Evolutionary conservation across 2,888 invertebrate species (phyloP).

Genomic region (Mechanitis messenoides): DNA sequence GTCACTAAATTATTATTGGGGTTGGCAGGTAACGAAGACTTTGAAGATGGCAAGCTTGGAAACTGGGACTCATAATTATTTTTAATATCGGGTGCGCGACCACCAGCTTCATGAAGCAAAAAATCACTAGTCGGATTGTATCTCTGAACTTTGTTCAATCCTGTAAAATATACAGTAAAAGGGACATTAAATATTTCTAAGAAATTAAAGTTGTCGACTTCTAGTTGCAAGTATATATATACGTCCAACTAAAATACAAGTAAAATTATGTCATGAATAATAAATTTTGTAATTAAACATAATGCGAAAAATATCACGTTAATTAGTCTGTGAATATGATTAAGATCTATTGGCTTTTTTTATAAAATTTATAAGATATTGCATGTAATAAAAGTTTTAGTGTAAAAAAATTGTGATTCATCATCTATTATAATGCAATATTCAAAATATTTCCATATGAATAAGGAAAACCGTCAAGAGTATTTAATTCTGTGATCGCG

Average conservation of each 20-base stretch:
- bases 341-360: no score
- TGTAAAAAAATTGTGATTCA: no score
- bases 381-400: no score
- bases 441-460: no score
- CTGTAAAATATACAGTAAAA: constrained; percentile 38
- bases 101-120: constrained; percentile 58
- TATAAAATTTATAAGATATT: no score
- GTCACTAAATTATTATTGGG: constrained; percentile 18
- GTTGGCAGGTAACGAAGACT: constrained; percentile 28
- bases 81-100: constrained; percentile 38
- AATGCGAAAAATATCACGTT: no score
- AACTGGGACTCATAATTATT: constrained; percentile 44
- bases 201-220: not conserved
- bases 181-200: not conserved
- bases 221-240: no score
- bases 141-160: constrained; percentile 40
- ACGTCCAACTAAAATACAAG: no score
- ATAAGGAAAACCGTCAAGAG: not conserved
- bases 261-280: no score
- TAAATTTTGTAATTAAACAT: no score
- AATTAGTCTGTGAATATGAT: no score
- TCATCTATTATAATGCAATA: no score
- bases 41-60: constrained; percentile 35
- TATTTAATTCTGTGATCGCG: not conserved
- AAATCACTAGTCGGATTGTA: constrained; percentile 59